These are phyloP conservation scores for Mohoua ochrocephala DNA, from an alignment of 2,113 vertebrate genomes.

Conservation along the genomic window DNA sequence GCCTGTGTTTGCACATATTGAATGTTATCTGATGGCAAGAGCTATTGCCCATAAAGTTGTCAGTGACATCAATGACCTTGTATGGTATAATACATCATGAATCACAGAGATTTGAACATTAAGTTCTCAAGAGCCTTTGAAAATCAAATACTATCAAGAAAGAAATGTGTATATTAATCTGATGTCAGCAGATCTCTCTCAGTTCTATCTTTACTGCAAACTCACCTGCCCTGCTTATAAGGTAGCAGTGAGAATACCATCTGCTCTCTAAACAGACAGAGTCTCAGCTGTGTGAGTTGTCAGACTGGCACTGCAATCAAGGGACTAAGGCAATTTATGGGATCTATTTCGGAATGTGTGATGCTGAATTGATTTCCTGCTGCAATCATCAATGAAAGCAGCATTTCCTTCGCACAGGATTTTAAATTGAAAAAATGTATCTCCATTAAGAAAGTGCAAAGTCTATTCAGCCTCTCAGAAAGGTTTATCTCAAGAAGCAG, in stretches of 20 bases:
- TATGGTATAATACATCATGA: neutral
- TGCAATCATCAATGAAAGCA: neutral
- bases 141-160: conserved; percentile 14
- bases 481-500: neutral
- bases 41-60: neutral
- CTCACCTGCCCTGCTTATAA: neutral
- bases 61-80: neutral
- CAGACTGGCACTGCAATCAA: neutral
- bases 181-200: neutral
- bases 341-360: neutral
- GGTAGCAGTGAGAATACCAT: neutral
- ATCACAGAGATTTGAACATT: neutral
- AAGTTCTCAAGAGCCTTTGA: neutral
- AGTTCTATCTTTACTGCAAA: neutral
- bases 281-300: neutral
- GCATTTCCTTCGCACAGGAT: neutral
- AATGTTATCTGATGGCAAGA: neutral
- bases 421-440: conserved; percentile 34
- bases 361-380: conserved; percentile 5
- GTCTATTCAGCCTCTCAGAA: neutral
- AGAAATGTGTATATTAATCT: neutral
- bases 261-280: neutral
- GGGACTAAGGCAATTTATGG: neutral
- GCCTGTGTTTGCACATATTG: neutral
- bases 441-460: neutral